These are phyloP conservation scores for Oplegnathus fasciatus DNA, from an alignment of 2,113 vertebrate genomes.

Conservation along the genomic window DNA sequence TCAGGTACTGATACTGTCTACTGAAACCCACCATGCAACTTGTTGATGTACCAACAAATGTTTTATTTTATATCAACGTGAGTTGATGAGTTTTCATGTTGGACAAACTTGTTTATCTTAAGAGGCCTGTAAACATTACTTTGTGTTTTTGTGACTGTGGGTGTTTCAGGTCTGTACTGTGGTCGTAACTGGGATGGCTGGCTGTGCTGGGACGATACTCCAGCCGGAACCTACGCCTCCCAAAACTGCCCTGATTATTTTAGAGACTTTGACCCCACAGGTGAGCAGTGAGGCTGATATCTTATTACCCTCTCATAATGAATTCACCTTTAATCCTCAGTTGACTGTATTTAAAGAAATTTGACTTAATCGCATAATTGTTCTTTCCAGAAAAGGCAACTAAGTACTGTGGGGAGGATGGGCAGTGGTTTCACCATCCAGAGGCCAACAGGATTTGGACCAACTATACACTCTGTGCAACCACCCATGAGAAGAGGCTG, in stretches of 20 bases:
- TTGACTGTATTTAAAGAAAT: background rate
- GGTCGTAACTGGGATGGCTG: constrained; percentile 70
- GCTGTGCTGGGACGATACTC: constrained; percentile 75
- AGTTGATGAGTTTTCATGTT: background rate
- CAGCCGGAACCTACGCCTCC: constrained; percentile 47
- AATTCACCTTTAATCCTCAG: background rate
- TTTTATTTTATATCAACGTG: background rate
- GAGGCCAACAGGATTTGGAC: constrained; percentile 49
- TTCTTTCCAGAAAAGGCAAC: constrained; percentile 58
- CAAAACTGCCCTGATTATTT: constrained; percentile 70
- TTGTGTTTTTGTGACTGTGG: background rate
- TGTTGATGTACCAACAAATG: background rate
- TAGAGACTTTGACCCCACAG: constrained; percentile 23
- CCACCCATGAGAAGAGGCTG: constrained; percentile 43
- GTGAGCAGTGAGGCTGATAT: constrained; percentile 29
- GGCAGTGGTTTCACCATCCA: constrained; percentile 69
- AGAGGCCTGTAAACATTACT: background rate
- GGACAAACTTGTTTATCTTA: background rate
- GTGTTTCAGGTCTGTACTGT: constrained; percentile 57
- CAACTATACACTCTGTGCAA: constrained; percentile 62
- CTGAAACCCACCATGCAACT: background rate
- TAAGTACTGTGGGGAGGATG: constrained; percentile 63
- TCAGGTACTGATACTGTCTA: constrained; percentile 46
- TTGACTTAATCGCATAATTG: background rate
- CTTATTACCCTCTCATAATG: background rate